Conservation (phyloP, 2,113 vertebrate genomes). For the Lepisosteus oculatus region DNA sequence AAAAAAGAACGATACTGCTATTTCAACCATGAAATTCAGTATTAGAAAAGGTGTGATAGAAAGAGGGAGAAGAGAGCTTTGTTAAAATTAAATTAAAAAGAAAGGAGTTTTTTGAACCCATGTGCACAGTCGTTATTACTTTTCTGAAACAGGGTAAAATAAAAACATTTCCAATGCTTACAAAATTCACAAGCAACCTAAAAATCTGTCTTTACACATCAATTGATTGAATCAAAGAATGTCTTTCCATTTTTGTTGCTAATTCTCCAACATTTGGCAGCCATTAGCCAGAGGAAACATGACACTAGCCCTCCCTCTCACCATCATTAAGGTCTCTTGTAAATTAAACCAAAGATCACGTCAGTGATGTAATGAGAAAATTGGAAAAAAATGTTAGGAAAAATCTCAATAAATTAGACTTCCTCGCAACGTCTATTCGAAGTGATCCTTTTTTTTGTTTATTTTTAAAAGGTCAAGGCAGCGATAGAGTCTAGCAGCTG, state of each 20-base stretch:
- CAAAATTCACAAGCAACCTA: not conserved
- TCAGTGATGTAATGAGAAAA: conserved; percentile 5
- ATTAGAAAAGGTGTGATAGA: not conserved
- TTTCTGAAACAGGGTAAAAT: too few species aligned
- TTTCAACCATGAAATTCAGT: not conserved
- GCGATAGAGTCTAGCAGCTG: conserved; percentile 10
- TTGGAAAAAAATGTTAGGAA: too few species aligned
- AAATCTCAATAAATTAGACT: not conserved
- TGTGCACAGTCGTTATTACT: too few species aligned
- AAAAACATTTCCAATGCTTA: too few species aligned
- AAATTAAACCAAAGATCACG: not conserved
- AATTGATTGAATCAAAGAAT: conserved; percentile 12
- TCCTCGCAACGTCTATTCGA: not conserved
- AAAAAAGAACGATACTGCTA: not conserved
- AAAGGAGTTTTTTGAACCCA: too few species aligned
- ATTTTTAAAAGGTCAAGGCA: conserved; percentile 13
- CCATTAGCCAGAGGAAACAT: not conserved
- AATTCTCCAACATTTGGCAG: conserved; percentile 15
- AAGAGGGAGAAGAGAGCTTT: not conserved
- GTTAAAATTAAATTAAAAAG: too few species aligned
- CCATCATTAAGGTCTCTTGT: not conserved
- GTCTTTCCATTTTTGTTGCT: not conserved
- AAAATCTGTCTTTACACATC: not conserved
- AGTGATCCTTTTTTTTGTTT: conserved; percentile 2
- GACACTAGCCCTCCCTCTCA: not conserved